phyloP scores from a whole-genome alignment of 2,797 vertebrate genomes.

The Acipenser ruthenus region DNA sequence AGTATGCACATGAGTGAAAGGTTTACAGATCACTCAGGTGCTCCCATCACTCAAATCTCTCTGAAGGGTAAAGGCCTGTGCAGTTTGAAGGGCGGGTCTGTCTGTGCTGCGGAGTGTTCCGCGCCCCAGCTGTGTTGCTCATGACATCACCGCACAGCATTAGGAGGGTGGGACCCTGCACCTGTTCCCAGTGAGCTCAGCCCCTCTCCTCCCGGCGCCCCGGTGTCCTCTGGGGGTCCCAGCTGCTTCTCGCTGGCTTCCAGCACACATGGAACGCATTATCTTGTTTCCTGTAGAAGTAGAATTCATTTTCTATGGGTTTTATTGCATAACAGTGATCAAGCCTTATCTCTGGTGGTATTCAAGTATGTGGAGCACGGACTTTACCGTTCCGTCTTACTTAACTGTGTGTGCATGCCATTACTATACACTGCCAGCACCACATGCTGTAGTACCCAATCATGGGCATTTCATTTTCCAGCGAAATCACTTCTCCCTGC shows the following conservation, averaged over 20 bases:
- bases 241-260: neutral
- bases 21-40: neutral
- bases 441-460: neutral
- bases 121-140: neutral
- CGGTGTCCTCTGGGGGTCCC: neutral
- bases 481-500: too few species aligned
- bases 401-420: neutral
- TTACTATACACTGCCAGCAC: neutral
- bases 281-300: neutral
- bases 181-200: neutral
- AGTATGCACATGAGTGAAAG: too few species aligned
- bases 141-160: neutral
- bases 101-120: neutral
- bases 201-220: neutral
- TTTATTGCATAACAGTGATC: neutral
- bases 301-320: neutral
- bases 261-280: neutral
- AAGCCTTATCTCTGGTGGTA: neutral
- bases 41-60: neutral
- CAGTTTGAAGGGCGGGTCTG: neutral
- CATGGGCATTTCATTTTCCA: neutral
- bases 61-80: neutral
- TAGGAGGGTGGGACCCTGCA: slow-evolving; percentile 1
- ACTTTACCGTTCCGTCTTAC: neutral
- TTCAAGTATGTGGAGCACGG: neutral